Evolutionary conservation across 92 coral and sea anemone species (phyloP), one percentile per base, ranked within the genome.

Genomic region (Epizoanthus fatuus): DNA sequence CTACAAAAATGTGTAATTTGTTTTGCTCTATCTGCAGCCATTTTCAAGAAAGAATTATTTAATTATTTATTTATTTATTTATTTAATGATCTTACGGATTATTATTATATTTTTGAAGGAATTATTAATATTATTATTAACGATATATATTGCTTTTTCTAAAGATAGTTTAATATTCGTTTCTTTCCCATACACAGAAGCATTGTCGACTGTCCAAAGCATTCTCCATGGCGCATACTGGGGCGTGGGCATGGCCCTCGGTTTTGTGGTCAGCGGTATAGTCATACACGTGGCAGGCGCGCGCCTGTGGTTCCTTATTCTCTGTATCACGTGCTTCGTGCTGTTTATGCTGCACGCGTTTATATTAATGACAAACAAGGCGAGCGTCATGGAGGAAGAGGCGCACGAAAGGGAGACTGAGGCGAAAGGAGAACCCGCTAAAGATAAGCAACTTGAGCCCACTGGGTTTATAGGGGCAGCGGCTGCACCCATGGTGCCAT

Each of bases 401-500:
- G 90, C 90, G n/a, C 90, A 79, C 4, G 83, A 69, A 3, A 74
- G 79, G 39, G 29, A 38, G 65, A 58, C 86, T 11, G 81, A 65
- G 14, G 54, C 64, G 29, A 82, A 86, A 40, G 88, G 94, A 53
- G 93, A 91, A 12, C 22, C 62, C 39, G 47, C 32, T 58, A 62
- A 52, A 75, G 84, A 63, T 49, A 59, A 85, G 80, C 71, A 87
- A 62, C 16, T 53, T 17, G 69, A 78, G 20, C 57, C 87, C 11
- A 87, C 76, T 20, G 69, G 83, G 45, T 92, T 92, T 12, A 90
- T 94, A n/a, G 95, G 98, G 72, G 98, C 98, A 85, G 94, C 95
- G 86, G 98, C 98, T 49, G 98, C 98, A 22, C 98, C 98, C 10
- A 53, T 94, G 19, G 98, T 94, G 83, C 98, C 98, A 76, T 94